phyloP scores from a whole-genome alignment of 2,888 invertebrate species.

The Mythimna ferrago region DNA sequence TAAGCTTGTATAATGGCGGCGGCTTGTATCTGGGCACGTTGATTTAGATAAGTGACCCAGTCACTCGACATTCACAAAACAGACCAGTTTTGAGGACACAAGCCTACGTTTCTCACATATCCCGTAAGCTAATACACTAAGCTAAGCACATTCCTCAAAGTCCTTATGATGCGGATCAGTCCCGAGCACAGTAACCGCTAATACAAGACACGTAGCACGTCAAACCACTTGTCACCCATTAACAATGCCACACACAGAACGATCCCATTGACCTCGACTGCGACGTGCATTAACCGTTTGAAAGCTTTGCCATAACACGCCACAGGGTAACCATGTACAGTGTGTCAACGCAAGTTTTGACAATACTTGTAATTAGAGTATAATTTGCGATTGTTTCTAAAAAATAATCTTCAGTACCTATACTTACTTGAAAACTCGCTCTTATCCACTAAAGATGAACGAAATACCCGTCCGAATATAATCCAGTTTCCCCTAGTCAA shows the following conservation, averaged over 20 bases:
- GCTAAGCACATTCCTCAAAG: constrained; percentile 22
- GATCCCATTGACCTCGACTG: constrained; percentile 59
- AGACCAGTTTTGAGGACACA: neutral
- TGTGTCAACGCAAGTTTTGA: neutral
- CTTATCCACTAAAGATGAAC: no score
- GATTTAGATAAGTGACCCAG: neutral
- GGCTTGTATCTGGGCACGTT: neutral
- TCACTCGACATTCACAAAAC: neutral
- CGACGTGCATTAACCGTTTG: constrained; percentile 38
- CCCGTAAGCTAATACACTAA: neutral
- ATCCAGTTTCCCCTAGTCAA: no score
- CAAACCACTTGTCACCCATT: constrained; percentile 51
- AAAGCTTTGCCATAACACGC: constrained; percentile 31
- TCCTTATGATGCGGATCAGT: constrained; percentile 22
- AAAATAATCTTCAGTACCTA: no score
- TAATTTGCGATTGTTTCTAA: neutral
- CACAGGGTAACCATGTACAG: constrained; percentile 28
- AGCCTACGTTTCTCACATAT: neutral
- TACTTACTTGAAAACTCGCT: no score
- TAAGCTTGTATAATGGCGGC: no score
- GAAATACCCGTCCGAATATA: no score
- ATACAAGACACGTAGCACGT: constrained; percentile 22
- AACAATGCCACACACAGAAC: constrained; percentile 41
- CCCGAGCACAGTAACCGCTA: constrained; percentile 13
- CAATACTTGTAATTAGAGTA: neutral